A percentile compares a stretch with the other conserved stretches of the same genome.
Conservation (phyloP, 2,797 vertebrate genomes). For the Heterohyrax brucei region DNA sequence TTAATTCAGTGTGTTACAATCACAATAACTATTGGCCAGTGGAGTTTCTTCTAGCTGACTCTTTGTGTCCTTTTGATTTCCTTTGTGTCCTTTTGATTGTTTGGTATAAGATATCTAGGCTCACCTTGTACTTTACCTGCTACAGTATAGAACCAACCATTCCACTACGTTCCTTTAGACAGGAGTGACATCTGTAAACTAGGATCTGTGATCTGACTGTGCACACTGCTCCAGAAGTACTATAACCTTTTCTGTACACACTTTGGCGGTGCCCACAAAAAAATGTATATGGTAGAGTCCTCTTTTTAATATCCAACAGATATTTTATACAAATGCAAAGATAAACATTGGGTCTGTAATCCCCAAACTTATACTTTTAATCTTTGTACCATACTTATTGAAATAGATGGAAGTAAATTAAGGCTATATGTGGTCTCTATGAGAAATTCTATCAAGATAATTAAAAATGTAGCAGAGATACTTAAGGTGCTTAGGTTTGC, state of each 20-base stretch:
- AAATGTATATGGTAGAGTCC: slow-evolving; percentile 7
- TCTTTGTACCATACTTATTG: too few relatives aligned
- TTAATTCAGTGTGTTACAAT: neutral
- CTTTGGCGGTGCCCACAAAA: neutral
- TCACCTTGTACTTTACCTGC: slow-evolving; percentile 20
- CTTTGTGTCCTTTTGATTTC: neutral
- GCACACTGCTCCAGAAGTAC: neutral
- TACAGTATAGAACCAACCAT: neutral
- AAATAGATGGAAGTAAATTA: too few relatives aligned
- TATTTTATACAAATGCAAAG: slow-evolving; percentile 31
- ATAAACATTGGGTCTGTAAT: neutral
- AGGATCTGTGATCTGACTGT: slow-evolving; percentile 25
- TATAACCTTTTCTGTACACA: neutral
- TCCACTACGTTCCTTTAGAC: slow-evolving; percentile 17
- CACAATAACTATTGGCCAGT: neutral
- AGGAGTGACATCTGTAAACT: neutral
- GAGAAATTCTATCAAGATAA: too few relatives aligned
- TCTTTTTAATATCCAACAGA: slow-evolving; percentile 24
- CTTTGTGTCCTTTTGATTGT: too few relatives aligned
- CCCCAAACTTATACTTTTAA: too few relatives aligned
- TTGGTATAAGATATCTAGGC: neutral
- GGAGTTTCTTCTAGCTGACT: neutral
- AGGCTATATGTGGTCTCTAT: too few relatives aligned
- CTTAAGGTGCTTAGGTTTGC: too few relatives aligned
- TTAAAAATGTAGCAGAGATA: too few relatives aligned